Evolutionary conservation across 2,113 vertebrate genomes (phyloP), one percentile per base, ranked within the genome.

Genomic region (Hucho hucho): DNA sequence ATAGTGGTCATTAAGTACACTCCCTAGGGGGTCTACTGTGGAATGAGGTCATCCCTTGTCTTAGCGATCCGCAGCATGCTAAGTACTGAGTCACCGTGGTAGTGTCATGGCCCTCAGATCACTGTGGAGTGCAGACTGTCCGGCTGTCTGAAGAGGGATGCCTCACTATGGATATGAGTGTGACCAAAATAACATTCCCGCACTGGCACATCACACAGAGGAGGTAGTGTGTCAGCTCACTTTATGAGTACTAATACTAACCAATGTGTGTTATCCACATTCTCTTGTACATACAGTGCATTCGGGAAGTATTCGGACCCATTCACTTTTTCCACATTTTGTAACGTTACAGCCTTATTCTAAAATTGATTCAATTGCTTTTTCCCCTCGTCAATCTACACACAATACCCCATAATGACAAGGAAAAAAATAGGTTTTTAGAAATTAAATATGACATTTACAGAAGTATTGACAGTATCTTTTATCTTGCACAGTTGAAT

Each of bases 41-140:
- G 78, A 90, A 86, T 86, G 87, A 87, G 87, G 88, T 89, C 88
- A 90, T 69, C 59, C 1, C 26, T 75, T 64, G 75, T 72, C 75
- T 75, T 77, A 43, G 76, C 70, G 75, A 29, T 78, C 76, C 80
- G 73, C 77, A 77, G 71, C 70, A 67, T 47, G 70, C 78, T 87
- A 87, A 87, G 86, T 83, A 77, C 83, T 88, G 90, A 90, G 75
- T 90, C 88, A 88, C 26, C 4, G 25, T 77, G 66, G 58, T 24
- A 68, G 78, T 78, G 76, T 80, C 73, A 63, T 56, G 46, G 77
- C 61, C 26, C 65, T 73, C 68, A 49, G 53, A 32, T 13, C 70
- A 32, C 22, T 13, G 20, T 59, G 6, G 24, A 24, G 56, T 70
- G 24, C 64, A 49, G 22, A 29, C n/a, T 25, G 25, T 25, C 9